Evolutionary conservation across 2,797 vertebrate genomes (phyloP), one percentile per base, ranked within the genome.

Genomic region (Falco concolor): DNA sequence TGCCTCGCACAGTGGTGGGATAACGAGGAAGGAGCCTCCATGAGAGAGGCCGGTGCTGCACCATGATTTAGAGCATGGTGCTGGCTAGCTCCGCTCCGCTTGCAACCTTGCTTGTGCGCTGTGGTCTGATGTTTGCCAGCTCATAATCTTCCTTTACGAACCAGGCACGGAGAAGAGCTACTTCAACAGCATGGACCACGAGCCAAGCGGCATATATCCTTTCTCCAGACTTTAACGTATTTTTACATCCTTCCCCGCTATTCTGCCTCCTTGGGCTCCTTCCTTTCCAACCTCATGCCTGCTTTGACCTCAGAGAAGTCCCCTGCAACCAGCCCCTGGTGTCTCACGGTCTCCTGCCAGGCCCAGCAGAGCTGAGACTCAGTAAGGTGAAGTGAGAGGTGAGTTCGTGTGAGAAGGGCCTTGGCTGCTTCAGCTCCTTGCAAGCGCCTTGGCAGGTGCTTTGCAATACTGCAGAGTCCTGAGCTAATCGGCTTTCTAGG

Each of bases 61-160:
- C 77, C 9, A 0, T 89, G 90, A 78, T 93, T 93, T 81, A 93
- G 78, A 90, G 61, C 50, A 8, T 0, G 0, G 34, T 0, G 3
- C 81, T 84, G 84, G 69, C 72, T 70, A 68, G 60, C 74, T 52
- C 3, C 1, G 3, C 61, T 90, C 61, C 1, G 4, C 45, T 68
- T 77, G 69, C 1, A 8, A 50, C 85, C 79, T 75, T 89, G 87
- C 50, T 65, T 59, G 12, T 40, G 68, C 32, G 6, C 68, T 61
- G 40, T 59, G 72, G 45, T 78, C 82, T 94, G 61, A 63, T 10
- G 22, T 82, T 76, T 95, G 74, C 87, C 70, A 94, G 77, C 85
- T 95, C 83, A 13, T 91, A 94, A 93, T 87, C 69, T 91, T 92
- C 65, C 73, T 88, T 93, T 92, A 86, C 1, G 20, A 87, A 77